A percentile compares a stretch with the other conserved stretches of the same genome.
Conservation (phyloP, 2,797 vertebrate species). For the Megaceryle alcyon region DNA sequence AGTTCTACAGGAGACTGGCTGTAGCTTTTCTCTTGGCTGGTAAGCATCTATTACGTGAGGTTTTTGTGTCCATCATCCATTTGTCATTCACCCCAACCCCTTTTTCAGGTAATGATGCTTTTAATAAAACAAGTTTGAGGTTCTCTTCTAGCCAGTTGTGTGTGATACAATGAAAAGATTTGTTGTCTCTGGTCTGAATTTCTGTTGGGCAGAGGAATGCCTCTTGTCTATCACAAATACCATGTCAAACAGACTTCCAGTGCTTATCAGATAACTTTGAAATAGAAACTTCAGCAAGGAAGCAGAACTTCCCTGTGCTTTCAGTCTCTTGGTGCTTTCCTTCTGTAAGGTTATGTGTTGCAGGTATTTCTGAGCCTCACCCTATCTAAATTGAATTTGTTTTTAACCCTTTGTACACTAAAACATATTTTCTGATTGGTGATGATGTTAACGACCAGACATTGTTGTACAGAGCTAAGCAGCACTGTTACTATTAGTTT, state of each 20-base stretch:
- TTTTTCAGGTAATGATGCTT: background rate
- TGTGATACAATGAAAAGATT: background rate
- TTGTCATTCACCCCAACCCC: rapidly evolving
- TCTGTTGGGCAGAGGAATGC: background rate
- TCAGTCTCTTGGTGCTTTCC: background rate
- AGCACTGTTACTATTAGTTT: background rate
- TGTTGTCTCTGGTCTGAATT: background rate
- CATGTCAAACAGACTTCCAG: background rate
- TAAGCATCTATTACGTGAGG: background rate
- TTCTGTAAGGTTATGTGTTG: background rate
- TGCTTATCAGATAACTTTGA: background rate
- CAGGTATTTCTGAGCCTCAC: background rate
- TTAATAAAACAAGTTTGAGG: background rate
- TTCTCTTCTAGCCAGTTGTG: background rate
- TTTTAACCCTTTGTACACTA: background rate
- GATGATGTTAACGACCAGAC: background rate
- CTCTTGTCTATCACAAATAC: background rate
- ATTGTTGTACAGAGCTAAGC: background rate
- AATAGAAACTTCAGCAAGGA: background rate
- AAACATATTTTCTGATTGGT: background rate
- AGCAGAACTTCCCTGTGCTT: background rate
- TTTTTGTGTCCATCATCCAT: background rate
- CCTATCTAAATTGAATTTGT: background rate
- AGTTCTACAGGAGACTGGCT: background rate
- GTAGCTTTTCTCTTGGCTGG: background rate